phyloP scores from a whole-genome alignment of 2,888 invertebrate genomes.

The Caenorhabditis angaria region DNA sequence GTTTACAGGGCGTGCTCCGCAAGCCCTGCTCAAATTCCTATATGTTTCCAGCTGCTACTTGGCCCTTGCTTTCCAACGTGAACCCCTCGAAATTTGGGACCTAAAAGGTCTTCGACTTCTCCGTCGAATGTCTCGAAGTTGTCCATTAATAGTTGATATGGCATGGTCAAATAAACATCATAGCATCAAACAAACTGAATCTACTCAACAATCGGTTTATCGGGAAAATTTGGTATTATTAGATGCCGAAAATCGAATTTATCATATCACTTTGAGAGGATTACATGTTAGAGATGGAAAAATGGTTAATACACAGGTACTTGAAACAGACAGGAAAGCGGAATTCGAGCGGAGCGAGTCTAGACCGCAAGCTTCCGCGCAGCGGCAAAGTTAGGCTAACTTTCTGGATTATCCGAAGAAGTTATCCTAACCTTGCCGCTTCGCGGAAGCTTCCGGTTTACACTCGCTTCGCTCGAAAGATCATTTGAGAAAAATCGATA shows the following conservation, averaged over 20 bases:
- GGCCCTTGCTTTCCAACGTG: constrained; percentile 71
- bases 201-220: constrained; percentile 47
- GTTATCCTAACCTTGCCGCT: too few species aligned
- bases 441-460: too few species aligned
- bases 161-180: constrained; percentile 72
- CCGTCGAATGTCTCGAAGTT: constrained; percentile 69
- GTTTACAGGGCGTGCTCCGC: neutral
- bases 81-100: constrained; percentile 73
- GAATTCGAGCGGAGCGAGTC: too few species aligned
- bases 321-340: too few species aligned
- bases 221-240: constrained; percentile 75
- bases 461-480: too few species aligned
- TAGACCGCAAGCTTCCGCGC: too few species aligned
- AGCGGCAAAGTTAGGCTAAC: too few species aligned
- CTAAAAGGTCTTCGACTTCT: constrained; percentile 65
- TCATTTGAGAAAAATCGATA: too few species aligned
- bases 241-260: constrained; percentile 74
- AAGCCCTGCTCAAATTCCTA: neutral
- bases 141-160: constrained; percentile 72
- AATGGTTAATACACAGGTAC: constrained; percentile 73
- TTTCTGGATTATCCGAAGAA: too few species aligned
- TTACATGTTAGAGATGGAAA: constrained; percentile 75
- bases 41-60: constrained; percentile 69
- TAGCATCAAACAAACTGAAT: constrained; percentile 55
- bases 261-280: constrained; percentile 75